These are phyloP conservation scores for Acleris holmiana DNA, from an alignment of 2,888 invertebrate genomes.

Conservation along the genomic window DNA sequence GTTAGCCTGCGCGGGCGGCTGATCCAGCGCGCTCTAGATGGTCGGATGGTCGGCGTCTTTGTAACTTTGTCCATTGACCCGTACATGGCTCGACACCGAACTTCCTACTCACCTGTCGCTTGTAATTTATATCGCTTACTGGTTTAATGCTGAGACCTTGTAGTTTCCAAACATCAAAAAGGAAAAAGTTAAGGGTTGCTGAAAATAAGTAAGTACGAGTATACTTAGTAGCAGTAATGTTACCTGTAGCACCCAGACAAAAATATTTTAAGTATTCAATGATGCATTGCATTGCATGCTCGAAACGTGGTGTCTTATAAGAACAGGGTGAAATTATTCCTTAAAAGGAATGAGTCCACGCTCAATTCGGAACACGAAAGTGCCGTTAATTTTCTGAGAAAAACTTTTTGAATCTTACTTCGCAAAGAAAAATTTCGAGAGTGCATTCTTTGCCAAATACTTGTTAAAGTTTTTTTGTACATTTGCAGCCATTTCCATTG, in stretches of 20 bases:
- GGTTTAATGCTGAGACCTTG: slow-evolving; percentile 22
- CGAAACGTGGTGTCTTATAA: background rate
- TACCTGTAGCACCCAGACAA: too few relatives aligned
- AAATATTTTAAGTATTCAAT: too few relatives aligned
- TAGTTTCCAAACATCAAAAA: background rate
- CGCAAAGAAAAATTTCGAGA: background rate
- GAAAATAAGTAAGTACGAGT: too few relatives aligned
- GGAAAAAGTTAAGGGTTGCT: too few relatives aligned
- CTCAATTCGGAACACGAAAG: slow-evolving; percentile 24
- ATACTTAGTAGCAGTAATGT: too few relatives aligned
- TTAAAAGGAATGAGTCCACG: slow-evolving; percentile 34
- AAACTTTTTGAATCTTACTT: slow-evolving; percentile 13
- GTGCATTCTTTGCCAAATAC: too few relatives aligned
- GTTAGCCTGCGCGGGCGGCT: slow-evolving; percentile 58
- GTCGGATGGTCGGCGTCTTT: slow-evolving; percentile 56
- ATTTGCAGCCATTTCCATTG: too few relatives aligned
- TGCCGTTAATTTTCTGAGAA: slow-evolving; percentile 32
- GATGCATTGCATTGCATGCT: too few relatives aligned
- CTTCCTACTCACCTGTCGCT: slow-evolving; percentile 59
- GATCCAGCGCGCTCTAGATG: slow-evolving; percentile 52
- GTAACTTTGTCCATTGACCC: slow-evolving; percentile 79
- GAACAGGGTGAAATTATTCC: slow-evolving; percentile 25
- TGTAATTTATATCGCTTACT: slow-evolving; percentile 54
- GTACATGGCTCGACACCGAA: slow-evolving; percentile 65
- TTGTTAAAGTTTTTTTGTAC: too few relatives aligned